Evolutionary conservation across 2,888 invertebrate genomes (phyloP), one percentile per base, ranked within the genome.

Genomic region (Druceiella hillmani): DNA sequence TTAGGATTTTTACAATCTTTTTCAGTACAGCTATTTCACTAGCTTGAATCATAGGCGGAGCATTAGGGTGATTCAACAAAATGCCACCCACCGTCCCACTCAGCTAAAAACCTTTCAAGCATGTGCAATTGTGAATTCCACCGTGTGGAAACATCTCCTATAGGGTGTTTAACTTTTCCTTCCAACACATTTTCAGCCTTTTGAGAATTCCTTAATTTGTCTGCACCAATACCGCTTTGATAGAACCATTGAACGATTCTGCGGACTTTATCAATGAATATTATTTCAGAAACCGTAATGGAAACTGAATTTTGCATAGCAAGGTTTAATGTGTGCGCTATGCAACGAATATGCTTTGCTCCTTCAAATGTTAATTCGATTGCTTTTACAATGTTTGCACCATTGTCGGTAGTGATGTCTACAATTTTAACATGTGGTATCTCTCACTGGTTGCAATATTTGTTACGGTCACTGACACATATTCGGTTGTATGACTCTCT

Each of bases 21-120:
- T 52, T 48, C 31, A 50, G 44, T 27, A 50, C 43, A 36, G 43
- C 48, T 33, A 54, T 42, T 45, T 51, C 52, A 36, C 32, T 44
- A 27, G 51, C 54, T 46, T 45, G 48, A 25, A 55, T 35, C 54
- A 56, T 55, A 36, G 44, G 47, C 30, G 52, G 52, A 24, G 52
- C 46, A 41, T 50, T 49, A 26, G 48, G 43, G 43, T 51, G 33
- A 32, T 45, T 49, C 36, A 50, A 38, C 30, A 54, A 45, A 44
- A 48, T 48, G 10, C 47, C 45, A 31, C 45, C 50, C 20, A 52
- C 44, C 27, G 32, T 44, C 30, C 33, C 33, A 28, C 46, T 46
- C 37, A 49, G 38, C 41, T 40, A 44, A 3, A 25, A 46, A 44
- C 33, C 39, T 33, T 42, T 47, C 42, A 39, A 46, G 39, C 45